These are phyloP conservation scores for Thalassarche chlororhynchos DNA, from an alignment of 2,113 vertebrate genomes.

Conservation along the genomic window DNA sequence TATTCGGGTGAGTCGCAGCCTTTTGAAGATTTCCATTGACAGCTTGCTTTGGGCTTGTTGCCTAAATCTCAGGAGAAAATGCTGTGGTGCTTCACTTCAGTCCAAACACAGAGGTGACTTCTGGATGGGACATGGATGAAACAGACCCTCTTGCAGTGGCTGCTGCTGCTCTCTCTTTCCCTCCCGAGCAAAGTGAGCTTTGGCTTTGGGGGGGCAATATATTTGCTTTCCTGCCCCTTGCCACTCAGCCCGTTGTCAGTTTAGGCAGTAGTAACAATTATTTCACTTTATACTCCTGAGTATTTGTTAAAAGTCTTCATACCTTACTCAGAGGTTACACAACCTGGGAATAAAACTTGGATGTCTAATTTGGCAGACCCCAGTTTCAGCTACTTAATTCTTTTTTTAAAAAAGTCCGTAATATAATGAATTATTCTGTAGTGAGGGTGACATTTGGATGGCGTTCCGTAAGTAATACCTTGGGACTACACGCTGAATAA, in stretches of 20 bases:
- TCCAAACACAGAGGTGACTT: background rate
- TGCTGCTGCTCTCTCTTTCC: background rate
- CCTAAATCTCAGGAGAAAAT: background rate
- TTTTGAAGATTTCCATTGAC: background rate
- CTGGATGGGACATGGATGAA: background rate
- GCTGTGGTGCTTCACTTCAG: background rate
- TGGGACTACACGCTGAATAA: background rate
- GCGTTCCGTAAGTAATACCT: constrained; percentile 1
- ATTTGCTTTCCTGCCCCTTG: background rate
- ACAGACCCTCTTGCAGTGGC: background rate
- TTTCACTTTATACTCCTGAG: background rate
- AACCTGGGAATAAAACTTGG: background rate
- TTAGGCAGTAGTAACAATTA: background rate
- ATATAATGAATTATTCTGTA: constrained; percentile 1
- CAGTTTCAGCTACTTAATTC: background rate
- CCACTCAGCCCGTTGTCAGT: background rate
- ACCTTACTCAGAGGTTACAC: background rate
- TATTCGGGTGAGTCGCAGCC: background rate
- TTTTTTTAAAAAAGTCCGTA: background rate
- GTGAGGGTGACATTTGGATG: constrained; percentile 6
- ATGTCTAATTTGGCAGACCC: background rate
- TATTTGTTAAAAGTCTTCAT: background rate
- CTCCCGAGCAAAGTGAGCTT: background rate
- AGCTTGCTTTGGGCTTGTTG: background rate
- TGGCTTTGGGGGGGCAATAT: background rate